phyloP scores from a whole-genome alignment of 2,797 vertebrate genomes.

The Propithecus deckenii region DNA sequence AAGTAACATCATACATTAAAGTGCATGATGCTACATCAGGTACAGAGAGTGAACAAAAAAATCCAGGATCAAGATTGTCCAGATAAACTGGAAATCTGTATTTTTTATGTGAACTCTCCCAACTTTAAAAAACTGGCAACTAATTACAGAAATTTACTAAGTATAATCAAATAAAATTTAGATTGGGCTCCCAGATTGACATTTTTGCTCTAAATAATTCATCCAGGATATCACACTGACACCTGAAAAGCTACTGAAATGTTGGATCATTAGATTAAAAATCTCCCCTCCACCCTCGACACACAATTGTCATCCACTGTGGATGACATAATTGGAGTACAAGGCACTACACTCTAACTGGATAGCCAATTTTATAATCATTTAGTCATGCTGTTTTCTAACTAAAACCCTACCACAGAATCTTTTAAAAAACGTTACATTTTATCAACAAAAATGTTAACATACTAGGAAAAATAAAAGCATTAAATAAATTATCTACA shows the following conservation, averaged over 20 bases:
- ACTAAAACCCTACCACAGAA: not conserved
- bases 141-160: not conserved
- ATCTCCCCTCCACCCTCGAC: not conserved
- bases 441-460: slow-evolving; percentile 30
- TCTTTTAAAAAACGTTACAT: not conserved
- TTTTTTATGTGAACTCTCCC: not conserved
- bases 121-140: not conserved
- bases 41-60: not conserved
- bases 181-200: not conserved
- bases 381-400: not conserved
- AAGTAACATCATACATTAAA: not conserved
- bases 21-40: not conserved
- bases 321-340: not conserved
- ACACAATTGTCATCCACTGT: not conserved
- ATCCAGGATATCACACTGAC: not conserved
- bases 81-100: not conserved
- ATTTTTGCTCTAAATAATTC: not conserved
- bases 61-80: not conserved
- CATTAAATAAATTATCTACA: not conserved
- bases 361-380: not conserved
- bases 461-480: not conserved
- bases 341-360: not conserved
- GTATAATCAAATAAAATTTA: not conserved
- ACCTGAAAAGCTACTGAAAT: not conserved
- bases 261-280: not conserved